Conservation (phyloP, 2,797 vertebrate genomes). For the Muraenolepis orangiensis region DNA sequence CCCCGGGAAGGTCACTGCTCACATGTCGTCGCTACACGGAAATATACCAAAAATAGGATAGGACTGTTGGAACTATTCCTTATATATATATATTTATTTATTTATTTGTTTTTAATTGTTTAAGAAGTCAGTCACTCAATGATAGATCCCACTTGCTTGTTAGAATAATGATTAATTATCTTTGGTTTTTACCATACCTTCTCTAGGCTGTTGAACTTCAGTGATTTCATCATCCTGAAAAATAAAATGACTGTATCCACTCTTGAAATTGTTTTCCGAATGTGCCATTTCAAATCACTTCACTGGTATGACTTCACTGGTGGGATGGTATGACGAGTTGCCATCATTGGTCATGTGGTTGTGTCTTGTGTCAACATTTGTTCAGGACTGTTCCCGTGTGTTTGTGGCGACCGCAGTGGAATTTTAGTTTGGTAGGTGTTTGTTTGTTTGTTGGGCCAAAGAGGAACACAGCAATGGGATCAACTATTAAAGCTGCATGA, state of each 20-base stretch:
- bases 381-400: background rate
- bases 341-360: background rate
- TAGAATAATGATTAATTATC: no score
- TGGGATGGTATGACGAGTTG: no score
- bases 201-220: background rate
- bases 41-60: background rate
- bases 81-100: background rate
- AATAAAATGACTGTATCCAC: slow-evolving; percentile 11
- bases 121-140: no score
- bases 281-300: slow-evolving; percentile 2
- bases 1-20: slow-evolving; percentile 1
- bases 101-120: background rate
- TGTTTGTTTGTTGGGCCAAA: background rate
- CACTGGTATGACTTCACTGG: no score
- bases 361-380: slow-evolving; percentile 10
- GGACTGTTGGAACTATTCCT: background rate
- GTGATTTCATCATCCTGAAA: background rate
- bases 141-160: no score
- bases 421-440: background rate
- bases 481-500: background rate
- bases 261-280: background rate
- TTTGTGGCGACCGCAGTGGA: background rate
- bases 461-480: background rate
- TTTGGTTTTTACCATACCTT: background rate
- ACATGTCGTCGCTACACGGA: slow-evolving; percentile 11